A percentile compares a stretch with the other conserved stretches of the same genome.
Evolutionary conservation across 2,113 vertebrate genomes (phyloP).

Genomic region (Larimichthys polyactis): DNA sequence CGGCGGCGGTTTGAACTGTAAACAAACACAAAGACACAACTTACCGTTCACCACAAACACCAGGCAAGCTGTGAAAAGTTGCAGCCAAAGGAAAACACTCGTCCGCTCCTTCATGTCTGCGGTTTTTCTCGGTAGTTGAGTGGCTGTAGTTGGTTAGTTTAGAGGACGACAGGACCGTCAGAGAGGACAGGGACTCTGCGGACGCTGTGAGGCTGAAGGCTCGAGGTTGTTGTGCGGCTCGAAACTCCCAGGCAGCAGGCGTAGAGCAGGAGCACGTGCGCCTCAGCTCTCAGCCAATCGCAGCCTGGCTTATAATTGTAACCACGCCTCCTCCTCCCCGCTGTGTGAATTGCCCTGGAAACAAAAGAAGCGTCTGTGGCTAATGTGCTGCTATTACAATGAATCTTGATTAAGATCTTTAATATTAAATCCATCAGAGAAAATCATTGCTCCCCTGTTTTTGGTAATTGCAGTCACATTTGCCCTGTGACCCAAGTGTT

Average conservation of each 20-base stretch:
- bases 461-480: neutral
- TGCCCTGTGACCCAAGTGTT: slow-evolving; percentile 1
- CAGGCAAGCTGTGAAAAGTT: slow-evolving; percentile 70
- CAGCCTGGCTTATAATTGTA: slow-evolving; percentile 44
- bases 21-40: slow-evolving; percentile 57
- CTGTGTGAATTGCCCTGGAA: slow-evolving; percentile 29
- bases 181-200: neutral
- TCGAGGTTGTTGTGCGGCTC: slow-evolving; percentile 46
- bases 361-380: neutral
- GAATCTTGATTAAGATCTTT: slow-evolving; percentile 7
- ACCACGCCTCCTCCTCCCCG: slow-evolving; percentile 51
- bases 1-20: slow-evolving; percentile 31
- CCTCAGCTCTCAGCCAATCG: slow-evolving; percentile 74
- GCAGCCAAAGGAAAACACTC: slow-evolving; percentile 41
- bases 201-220: neutral
- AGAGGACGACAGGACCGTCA: neutral
- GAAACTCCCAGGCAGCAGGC: slow-evolving; percentile 44
- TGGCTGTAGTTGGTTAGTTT: neutral
- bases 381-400: neutral
- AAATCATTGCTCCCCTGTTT: neutral
- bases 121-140: neutral
- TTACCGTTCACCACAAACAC: slow-evolving; percentile 75
- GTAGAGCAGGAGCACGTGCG: slow-evolving; percentile 75
- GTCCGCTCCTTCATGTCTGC: slow-evolving; percentile 71
- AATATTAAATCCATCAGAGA: neutral